A percentile compares a stretch with the other conserved stretches of the same genome.
These are phyloP conservation scores for Standfussiana lucernea DNA, from an alignment of 2,888 invertebrate species.

Conservation along the genomic window DNA sequence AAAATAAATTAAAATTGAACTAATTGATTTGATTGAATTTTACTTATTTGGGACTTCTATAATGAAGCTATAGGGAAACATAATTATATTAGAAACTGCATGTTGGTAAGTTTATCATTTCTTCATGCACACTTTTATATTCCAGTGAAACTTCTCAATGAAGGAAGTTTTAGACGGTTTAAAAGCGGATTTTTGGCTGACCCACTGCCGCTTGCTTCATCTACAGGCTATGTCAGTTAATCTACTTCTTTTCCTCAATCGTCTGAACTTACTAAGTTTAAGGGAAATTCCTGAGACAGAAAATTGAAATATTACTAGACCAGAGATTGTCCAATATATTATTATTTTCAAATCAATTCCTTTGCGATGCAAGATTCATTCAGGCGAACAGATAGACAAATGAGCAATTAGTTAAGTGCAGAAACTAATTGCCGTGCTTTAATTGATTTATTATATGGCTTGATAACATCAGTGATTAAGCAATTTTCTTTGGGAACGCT, in stretches of 20 bases:
- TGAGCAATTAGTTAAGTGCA: constrained; percentile 35
- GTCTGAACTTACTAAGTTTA: background rate
- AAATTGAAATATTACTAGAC: background rate
- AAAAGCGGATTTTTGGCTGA: background rate
- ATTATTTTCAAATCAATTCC: background rate
- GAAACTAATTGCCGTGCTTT: constrained; percentile 28
- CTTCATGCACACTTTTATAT: background rate
- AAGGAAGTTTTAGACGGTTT: background rate
- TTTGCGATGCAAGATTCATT: constrained; percentile 22
- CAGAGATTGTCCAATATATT: background rate
- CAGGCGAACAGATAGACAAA: constrained; percentile 34
- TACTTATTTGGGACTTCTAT: too few species aligned
- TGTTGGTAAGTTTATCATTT: background rate
- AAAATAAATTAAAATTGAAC: too few species aligned
- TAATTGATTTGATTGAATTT: too few species aligned
- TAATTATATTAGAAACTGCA: too few species aligned
- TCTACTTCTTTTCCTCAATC: background rate
- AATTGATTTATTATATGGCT: constrained; percentile 37
- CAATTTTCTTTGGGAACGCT: background rate
- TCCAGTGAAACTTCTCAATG: background rate
- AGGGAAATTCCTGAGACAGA: background rate
- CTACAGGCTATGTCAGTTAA: background rate
- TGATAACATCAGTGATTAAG: constrained; percentile 5
- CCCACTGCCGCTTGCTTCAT: background rate
- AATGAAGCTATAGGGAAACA: background rate